Base-by-base conservation (phyloP, 1,140 invertebrate species). In the Riptortus pedestris region DNA sequence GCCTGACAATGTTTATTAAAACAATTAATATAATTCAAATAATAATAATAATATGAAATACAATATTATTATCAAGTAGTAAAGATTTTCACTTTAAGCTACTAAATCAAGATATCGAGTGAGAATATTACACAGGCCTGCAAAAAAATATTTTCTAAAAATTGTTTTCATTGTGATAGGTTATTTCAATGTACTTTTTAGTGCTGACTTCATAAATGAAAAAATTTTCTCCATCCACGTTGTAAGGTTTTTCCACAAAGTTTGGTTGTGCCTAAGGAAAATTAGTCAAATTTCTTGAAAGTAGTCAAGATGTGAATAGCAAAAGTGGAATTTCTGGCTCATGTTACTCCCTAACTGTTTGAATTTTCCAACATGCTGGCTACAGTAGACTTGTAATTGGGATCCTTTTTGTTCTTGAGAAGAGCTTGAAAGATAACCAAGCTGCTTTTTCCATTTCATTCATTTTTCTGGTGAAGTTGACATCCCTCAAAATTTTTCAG, bases 301-400 rank as follows among this genome's bases (percentile, higher is more conserved):
- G 31, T 38, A 38, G 31, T 38, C 31, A 14, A 38, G 31, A 38
- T 38, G 14, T n/a, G 31, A 38, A 14, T 38, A 14, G 5, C 5
- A 14, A 38, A 38, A 38, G 31, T 38, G 31, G 14, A 38, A 38
- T 38, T 38, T 38, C 14, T 7, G 31, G 31, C 31, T 38, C 31
- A 38, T 38, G 31, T 38, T 38, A 38, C 31, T 7, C 43, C 71
- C 73, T 62, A 75, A 61, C 62, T 71, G 29, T 47, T 68, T 60
- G 66, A 68, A 68, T 28, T 67, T 60, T 59, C 55, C 27, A 71
- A 18, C 64, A 74, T 67, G n/a, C 69, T 64, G 58, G 62, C 60
- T 31, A 73, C 66, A 33, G 70, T 68, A 47, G 64, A 45, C 58
- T 59, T 64, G 63, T 70, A 73, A 65, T 74, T 69, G 3, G 45